These are phyloP conservation scores for Pocillopora meandrina DNA, from an alignment of 92 coral and sea anemone genomes.

Conservation along the genomic window DNA sequence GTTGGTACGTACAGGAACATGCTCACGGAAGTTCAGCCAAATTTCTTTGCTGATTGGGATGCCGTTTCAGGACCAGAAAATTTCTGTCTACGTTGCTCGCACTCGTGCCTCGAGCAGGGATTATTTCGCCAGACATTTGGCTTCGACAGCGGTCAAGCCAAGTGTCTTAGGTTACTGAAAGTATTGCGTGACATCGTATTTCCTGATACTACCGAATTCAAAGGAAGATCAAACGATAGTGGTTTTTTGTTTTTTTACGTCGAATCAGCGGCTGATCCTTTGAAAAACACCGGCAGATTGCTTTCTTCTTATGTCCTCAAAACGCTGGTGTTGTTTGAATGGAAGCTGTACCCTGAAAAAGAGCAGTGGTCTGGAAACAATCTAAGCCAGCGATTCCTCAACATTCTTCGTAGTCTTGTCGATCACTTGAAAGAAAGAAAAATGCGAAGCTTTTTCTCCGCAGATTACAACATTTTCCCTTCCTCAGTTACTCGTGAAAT, in stretches of 20 bases:
- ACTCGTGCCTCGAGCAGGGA: constrained; percentile 12
- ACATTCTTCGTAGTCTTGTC: not conserved
- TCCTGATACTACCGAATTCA: not conserved
- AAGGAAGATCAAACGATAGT: not conserved
- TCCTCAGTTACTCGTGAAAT: not conserved
- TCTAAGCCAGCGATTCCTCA: not conserved
- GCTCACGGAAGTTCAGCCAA: not conserved
- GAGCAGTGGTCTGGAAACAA: constrained; percentile 12
- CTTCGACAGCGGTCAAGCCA: constrained; percentile 4
- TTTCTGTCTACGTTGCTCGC: constrained; percentile 17
- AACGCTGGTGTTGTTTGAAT: constrained; percentile 42
- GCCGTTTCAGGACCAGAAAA: not conserved
- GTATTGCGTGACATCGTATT: constrained; percentile 12
- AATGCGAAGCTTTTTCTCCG: constrained; percentile 7
- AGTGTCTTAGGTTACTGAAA: constrained; percentile 4
- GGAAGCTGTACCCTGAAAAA: constrained; percentile 6
- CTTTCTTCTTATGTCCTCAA: constrained; percentile 33
- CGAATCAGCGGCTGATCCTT: not conserved
- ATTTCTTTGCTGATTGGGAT: not conserved
- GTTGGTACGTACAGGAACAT: constrained; percentile 5
- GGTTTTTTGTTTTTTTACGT: not conserved
- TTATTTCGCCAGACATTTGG: constrained; percentile 1
- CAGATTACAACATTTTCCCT: constrained; percentile 4
- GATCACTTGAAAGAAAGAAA: not conserved
- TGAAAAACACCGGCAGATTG: not conserved